A percentile compares a stretch with the other conserved stretches of the same genome.
phyloP scores from a whole-genome alignment of 2,888 invertebrate genomes.

The Netelia virgata region DNA sequence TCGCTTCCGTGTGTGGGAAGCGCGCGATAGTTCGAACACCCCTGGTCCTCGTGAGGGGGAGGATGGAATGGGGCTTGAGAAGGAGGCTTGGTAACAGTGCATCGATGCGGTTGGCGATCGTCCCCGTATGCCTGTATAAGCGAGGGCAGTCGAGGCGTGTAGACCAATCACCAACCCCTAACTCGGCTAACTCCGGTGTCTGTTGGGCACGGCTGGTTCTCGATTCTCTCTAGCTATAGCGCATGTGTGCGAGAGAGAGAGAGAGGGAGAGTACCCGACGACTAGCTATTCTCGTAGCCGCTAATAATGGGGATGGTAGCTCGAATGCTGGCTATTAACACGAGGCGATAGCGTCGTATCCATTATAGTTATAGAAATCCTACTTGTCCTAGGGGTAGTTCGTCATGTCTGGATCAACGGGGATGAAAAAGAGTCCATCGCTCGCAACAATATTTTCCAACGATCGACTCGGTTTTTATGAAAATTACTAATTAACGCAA shows the following conservation, averaged over 20 bases:
- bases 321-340: conserved; percentile 64
- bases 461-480: neutral
- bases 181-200: conserved; percentile 28
- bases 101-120: conserved; percentile 27
- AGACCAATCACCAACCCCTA: conserved; percentile 40
- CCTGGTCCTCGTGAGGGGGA: conserved; percentile 6
- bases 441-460: too few relatives aligned
- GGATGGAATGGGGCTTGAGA: conserved; percentile 1
- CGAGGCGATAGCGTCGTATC: conserved; percentile 47
- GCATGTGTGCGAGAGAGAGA: neutral
- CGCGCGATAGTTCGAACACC: conserved; percentile 27
- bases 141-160: conserved; percentile 24
- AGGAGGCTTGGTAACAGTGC: conserved; percentile 42
- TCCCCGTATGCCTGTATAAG: conserved; percentile 24
- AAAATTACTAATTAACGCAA: neutral
- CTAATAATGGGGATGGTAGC: conserved; percentile 60
- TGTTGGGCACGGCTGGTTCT: conserved; percentile 28
- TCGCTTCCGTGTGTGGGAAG: conserved; percentile 22
- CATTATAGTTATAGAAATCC: conserved; percentile 25
- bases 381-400: neutral
- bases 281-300: conserved; percentile 45
- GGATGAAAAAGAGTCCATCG: too few relatives aligned
- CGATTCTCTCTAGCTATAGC: conserved; percentile 11
- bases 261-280: conserved; percentile 9
- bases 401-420: too few relatives aligned